Conservation (phyloP, 2,797 vertebrate species). For the Harpagifer antarcticus region DNA sequence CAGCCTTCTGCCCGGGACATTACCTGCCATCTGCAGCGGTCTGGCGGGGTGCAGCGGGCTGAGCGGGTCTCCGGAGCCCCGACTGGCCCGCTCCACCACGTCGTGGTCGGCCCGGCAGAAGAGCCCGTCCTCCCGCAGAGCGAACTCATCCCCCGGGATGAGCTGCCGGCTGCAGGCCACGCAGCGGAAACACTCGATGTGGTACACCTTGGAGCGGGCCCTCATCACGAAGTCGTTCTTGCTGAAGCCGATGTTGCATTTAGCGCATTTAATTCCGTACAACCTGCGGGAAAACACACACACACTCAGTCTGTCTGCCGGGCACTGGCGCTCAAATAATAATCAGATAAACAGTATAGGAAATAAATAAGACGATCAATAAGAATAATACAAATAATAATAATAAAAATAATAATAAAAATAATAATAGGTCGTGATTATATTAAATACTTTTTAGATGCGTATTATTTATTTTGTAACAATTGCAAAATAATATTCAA, state of each 20-base stretch:
- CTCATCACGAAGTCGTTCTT: conserved; percentile 99
- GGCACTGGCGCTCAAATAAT: neutral
- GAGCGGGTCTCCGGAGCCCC: conserved; percentile 91
- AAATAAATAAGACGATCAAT: neutral
- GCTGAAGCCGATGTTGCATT: conserved; percentile 98
- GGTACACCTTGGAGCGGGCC: conserved; percentile 96
- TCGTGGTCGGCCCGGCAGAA: conserved; percentile 97
- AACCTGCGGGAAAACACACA: conserved; percentile 81
- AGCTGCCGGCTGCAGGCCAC: conserved; percentile 98
- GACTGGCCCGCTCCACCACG: conserved; percentile 93
- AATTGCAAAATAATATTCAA: neutral
- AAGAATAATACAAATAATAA: neutral
- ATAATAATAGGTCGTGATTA: neutral
- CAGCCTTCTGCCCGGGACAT: conserved; percentile 44
- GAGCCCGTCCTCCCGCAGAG: conserved; percentile 94
- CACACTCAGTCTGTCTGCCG: conserved; percentile 25
- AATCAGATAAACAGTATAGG: too few species aligned
- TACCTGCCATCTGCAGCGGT: conserved; percentile 99
- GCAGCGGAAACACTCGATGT: conserved; percentile 98
- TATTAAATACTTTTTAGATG: neutral
- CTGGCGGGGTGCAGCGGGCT: conserved; percentile 93
- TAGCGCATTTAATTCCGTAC: conserved; percentile 97
- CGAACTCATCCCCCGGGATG: conserved; percentile 97
- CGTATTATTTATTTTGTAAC: neutral
- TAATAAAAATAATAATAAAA: neutral